phyloP scores from a whole-genome alignment of 2,888 invertebrate genomes.

The Drosophila nr. fundita region DNA sequence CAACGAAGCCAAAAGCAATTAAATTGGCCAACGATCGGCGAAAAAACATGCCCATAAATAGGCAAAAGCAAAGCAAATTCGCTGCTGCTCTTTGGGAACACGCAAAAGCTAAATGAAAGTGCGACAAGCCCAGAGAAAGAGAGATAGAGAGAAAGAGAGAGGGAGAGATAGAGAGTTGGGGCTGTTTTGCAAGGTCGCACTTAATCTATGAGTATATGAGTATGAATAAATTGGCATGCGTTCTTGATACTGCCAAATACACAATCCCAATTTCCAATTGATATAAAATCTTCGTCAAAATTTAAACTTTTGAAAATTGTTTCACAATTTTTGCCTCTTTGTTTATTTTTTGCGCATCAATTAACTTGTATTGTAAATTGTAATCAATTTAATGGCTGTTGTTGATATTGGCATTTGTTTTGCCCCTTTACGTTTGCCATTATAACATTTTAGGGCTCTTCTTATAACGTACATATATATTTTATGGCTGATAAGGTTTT shows the following conservation, averaged over 20 bases:
- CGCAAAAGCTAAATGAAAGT: constrained; percentile 18
- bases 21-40: constrained; percentile 33
- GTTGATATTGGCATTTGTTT: background rate
- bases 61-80: constrained; percentile 55
- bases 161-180: constrained; percentile 3
- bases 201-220: constrained; percentile 36
- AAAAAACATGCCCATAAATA: constrained; percentile 72
- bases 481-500: constrained; percentile 46
- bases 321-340: background rate
- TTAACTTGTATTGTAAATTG: constrained; percentile 23
- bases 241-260: background rate
- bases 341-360: background rate
- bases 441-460: constrained; percentile 15
- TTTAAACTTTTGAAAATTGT: background rate
- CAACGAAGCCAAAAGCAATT: constrained; percentile 39
- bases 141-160: background rate
- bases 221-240: background rate
- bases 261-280: background rate
- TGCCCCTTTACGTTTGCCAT: background rate
- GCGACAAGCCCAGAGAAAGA: constrained; percentile 12
- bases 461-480: constrained; percentile 23
- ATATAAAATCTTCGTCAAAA: background rate
- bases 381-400: constrained; percentile 40
- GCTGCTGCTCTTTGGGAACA: constrained; percentile 25
- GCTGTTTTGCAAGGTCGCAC: constrained; percentile 56